Percentiles rank a stretch among this genome's conserved stretches.
phyloP scores from a whole-genome alignment of 2,888 invertebrate species.

The Tortrix viridana region DNA sequence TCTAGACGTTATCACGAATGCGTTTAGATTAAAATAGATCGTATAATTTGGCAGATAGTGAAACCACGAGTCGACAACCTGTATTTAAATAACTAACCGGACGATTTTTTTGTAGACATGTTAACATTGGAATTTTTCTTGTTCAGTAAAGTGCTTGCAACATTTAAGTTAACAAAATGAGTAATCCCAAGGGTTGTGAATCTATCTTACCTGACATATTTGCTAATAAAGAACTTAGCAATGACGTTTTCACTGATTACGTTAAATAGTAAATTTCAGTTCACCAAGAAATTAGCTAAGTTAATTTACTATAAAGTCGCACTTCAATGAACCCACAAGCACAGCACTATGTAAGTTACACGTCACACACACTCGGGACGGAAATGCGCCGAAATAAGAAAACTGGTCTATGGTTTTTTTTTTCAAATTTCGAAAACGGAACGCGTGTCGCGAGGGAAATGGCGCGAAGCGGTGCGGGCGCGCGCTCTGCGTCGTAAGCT shows the following conservation, averaged over 20 bases:
- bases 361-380: conserved; percentile 28
- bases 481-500: conserved; percentile 71
- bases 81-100: conserved; percentile 31
- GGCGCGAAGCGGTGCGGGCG: conserved; percentile 66
- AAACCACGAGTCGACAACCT: conserved; percentile 34
- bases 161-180: not conserved
- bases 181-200: too few relatives aligned
- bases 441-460: conserved; percentile 54
- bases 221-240: not conserved
- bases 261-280: conserved; percentile 4
- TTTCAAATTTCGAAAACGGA: conserved; percentile 50
- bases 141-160: not conserved
- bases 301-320: conserved; percentile 6
- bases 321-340: conserved; percentile 26
- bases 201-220: too few relatives aligned
- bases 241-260: conserved; percentile 8
- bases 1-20: conserved; percentile 33
- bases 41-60: conserved; percentile 39
- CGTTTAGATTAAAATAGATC: conserved; percentile 37
- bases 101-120: conserved; percentile 22
- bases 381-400: conserved; percentile 41
- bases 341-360: conserved; percentile 34
- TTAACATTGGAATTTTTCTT: conserved; percentile 26
- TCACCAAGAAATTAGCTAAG: not conserved
- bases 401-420: conserved; percentile 39